Evolutionary conservation across 53 echinoderm and acorn worm genomes (phyloP), one percentile per base, ranked within the genome.

Genomic region (Echinometra lucunter): DNA sequence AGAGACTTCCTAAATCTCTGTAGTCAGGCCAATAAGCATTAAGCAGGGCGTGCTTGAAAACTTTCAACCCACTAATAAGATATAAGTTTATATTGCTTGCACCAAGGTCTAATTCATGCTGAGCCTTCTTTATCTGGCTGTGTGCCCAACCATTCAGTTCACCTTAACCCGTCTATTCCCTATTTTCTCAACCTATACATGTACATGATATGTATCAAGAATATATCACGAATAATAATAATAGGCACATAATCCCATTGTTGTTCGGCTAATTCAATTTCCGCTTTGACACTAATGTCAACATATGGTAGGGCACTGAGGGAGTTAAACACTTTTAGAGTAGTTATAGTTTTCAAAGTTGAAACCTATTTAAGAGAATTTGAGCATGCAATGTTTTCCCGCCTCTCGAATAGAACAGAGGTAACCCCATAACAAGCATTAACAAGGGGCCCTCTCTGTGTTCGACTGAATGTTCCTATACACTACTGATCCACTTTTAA

Each of bases 31-130:
- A 88, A 88, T 88, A 55, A 88, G 85, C 85, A 83, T 49, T 25
- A 44, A 83, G 53, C 57, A 49, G 88, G 88, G 88, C 88, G 88
- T 88, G 88, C n/a, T 49, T 57, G 30, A 49, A 88, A 55, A 55
- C 28, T n/a, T 16, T 15, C 53, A 19, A 49, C 32, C 35, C 56
- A 32, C 35, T 88, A 88, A 88, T 55, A 55, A 32, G 18, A 83
- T 83, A n/a, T n/a, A n/a, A 83, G 44, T 72, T 83, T 11, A 83
- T 83, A 83, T 45, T 49, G 85, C 85, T 45, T 49, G 85, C 27
- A 57, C 57, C n/a, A 57, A 49, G 88, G 88, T 55, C 88, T 88
- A 28, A 30, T 28, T 4, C 12, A 32, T 49, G 3, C 56, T 55
- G 53, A 88, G 53, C 88, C 88, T 15, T 45, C 19, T 88, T 28